A percentile compares a stretch with the other conserved stretches of the same genome.
phyloP scores from a whole-genome alignment of 2,113 vertebrate species.

The Oreochromis aureus region DNA sequence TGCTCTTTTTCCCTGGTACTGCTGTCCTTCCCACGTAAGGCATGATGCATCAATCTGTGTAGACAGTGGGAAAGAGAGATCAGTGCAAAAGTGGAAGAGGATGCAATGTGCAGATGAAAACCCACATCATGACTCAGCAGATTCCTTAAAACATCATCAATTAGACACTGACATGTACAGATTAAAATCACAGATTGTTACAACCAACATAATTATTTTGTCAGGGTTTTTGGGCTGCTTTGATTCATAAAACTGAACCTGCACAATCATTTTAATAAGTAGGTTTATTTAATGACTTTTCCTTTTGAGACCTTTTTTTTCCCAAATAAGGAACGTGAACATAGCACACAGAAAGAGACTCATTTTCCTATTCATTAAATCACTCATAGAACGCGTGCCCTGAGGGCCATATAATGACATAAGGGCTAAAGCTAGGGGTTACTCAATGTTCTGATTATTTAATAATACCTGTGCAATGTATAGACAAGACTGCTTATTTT shows the following conservation, averaged over 20 bases:
- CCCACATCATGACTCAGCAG: background rate
- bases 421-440: background rate
- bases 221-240: background rate
- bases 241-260: background rate
- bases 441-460: background rate
- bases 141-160: background rate
- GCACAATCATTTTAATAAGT: background rate
- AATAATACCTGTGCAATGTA: background rate
- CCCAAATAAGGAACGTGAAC: background rate
- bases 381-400: background rate
- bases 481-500: background rate
- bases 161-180: background rate
- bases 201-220: background rate
- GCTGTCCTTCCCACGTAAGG: slow-evolving; percentile 98
- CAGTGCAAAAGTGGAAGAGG: background rate
- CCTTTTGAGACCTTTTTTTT: accelerated
- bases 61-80: background rate
- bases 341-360: background rate
- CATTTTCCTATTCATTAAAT: background rate
- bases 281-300: background rate
- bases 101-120: background rate
- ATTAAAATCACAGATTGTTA: background rate
- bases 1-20: slow-evolving; percentile 94
- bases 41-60: slow-evolving; percentile 93
- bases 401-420: background rate